Evolutionary conservation across 2,888 invertebrate species (phyloP), one percentile per base, ranked within the genome.

Genomic region (Tetragonisca angustula): DNA sequence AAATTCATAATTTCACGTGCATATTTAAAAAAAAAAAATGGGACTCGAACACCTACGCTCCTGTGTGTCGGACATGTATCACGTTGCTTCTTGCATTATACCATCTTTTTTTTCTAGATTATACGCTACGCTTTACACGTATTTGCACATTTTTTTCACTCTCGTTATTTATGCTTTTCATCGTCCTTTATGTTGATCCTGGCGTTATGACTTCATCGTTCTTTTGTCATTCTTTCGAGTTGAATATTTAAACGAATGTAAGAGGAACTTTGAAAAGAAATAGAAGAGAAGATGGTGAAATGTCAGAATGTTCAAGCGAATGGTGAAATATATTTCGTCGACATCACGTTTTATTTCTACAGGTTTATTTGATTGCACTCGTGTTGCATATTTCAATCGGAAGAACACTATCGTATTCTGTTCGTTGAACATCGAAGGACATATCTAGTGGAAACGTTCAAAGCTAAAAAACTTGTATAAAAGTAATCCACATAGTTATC

Each of bases 341-440:
- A 2, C 9, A 24, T 21, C 61, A 49, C 19, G 27, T 62, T 9
- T 65, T 0, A n/a, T 61, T 17, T 24, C 17, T 6, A 6, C 1
- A 0, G 24, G 9, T 61, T 6, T 6, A 17, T 15, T 61, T 17
- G 17, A 9, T 6, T 61, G 6, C 24, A 6, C 43, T 43, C 43
- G 9, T 43, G 9, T 1, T 1, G 43, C 43, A 9, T 43, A 11
- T 61, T 56, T 13, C 13, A 13, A 13, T 56, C 2, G 13, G 2
- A n/a, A 11, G n/a, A n/a, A 13, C 5, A n/a, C 13, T 5, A n/a
- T 15, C 13, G n/a, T n/a, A n/a, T 56, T 56, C 2, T 56, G 13
- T 1, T n/a, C 5, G n/a, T 2, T 5, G 5, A n/a, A 1, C 5
- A 13, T 13, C 13, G 13, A n/a, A 15, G n/a, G 5, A n/a, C n/a